Percentiles rank a stretch among this genome's conserved stretches.
Evolutionary conservation across 2,888 invertebrate species (phyloP).

Genomic region (Megalurothrips usitatus): DNA sequence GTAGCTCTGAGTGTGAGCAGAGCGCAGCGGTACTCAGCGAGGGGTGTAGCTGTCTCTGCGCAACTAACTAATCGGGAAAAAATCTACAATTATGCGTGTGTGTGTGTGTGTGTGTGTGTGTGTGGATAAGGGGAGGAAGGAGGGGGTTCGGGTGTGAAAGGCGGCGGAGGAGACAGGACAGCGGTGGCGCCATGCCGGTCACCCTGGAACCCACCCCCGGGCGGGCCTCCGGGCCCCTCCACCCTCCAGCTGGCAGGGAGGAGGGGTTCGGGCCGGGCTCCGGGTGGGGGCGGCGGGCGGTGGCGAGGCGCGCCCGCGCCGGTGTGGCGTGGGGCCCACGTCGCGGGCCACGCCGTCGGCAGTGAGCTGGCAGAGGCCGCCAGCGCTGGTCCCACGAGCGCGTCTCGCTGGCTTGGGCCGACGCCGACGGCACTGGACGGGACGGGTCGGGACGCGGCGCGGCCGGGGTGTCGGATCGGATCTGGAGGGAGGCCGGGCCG

Average conservation of each 20-base stretch:
- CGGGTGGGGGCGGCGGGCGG: not conserved
- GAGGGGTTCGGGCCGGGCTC: not conserved
- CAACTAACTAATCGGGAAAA: no score
- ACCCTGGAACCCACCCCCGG: not conserved
- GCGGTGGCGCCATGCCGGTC: not conserved
- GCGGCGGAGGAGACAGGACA: no score
- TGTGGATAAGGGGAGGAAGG: no score
- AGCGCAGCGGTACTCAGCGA: no score
- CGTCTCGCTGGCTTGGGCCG: not conserved
- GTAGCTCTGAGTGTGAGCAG: no score
- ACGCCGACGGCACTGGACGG: not conserved
- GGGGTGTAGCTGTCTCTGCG: no score
- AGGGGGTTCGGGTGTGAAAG: no score
- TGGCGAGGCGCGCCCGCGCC: not conserved
- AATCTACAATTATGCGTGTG: no score
- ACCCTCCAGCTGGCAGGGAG: not conserved
- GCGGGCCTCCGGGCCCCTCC: not conserved
- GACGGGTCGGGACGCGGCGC: not conserved
- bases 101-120: no score
- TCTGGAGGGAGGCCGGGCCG: no score
- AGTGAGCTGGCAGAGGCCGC: slow-evolving; percentile 21
- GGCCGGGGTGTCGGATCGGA: no score
- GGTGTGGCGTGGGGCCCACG: not conserved
- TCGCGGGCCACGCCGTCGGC: not conserved
- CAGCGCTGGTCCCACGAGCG: not conserved